These are phyloP conservation scores for Falcunculus frontatus DNA, from an alignment of 2,113 vertebrate genomes.

Conservation along the genomic window DNA sequence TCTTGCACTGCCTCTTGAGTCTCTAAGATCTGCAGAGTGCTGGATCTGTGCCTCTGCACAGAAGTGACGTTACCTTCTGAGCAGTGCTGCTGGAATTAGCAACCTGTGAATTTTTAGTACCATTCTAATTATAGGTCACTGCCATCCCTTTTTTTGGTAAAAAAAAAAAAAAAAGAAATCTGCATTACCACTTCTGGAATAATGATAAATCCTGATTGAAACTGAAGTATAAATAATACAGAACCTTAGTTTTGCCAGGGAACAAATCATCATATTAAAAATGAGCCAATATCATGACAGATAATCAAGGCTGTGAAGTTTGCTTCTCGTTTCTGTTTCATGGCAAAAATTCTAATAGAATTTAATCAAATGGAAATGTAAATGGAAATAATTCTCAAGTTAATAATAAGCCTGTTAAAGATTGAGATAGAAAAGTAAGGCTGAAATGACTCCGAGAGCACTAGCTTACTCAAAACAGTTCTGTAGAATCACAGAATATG, in stretches of 20 bases:
- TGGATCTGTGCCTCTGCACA: background rate
- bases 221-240: background rate
- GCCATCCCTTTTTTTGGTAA: background rate
- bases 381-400: background rate
- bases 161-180: background rate
- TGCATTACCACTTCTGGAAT: background rate
- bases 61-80: background rate
- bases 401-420: background rate
- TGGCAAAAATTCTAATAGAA: background rate
- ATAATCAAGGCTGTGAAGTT: background rate
- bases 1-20: fast-evolving
- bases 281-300: background rate
- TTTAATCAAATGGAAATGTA: background rate
- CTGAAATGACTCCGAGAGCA: background rate
- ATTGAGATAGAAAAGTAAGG: background rate
- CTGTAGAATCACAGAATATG: background rate
- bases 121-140: background rate
- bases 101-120: background rate
- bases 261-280: background rate
- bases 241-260: background rate
- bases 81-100: background rate
- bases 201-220: background rate
- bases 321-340: background rate
- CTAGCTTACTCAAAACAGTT: background rate
- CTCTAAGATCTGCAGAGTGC: background rate